Conservation (phyloP, 1,140 invertebrate species). For the Sarcophaga bullata region DNA sequence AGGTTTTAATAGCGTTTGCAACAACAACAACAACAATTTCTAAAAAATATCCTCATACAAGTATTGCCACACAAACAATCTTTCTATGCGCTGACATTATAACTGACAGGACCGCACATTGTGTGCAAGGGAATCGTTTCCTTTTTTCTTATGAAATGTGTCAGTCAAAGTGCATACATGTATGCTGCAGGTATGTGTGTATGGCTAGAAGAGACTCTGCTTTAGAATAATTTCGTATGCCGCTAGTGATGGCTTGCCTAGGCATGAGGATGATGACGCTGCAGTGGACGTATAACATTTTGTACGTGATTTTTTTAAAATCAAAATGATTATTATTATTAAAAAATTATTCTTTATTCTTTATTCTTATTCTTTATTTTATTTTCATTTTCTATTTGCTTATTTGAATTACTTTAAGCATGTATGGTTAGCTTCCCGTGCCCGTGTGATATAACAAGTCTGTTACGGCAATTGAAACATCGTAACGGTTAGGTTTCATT, state of each 20-base stretch:
- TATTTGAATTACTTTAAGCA: not conserved
- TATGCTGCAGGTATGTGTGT: not conserved
- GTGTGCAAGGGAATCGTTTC: not conserved
- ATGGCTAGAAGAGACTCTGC: not conserved
- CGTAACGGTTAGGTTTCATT: no score
- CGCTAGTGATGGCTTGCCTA: not conserved
- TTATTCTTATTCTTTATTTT: slow-evolving; percentile 24
- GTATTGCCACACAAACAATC: not conserved
- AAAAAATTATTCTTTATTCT: slow-evolving; percentile 14
- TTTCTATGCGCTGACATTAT: slow-evolving; percentile 9
- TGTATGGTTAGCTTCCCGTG: slow-evolving; percentile 5
- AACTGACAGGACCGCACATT: slow-evolving; percentile 30
- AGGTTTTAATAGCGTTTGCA: not conserved
- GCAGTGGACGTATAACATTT: slow-evolving; percentile 14
- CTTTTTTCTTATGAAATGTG: slow-evolving; percentile 5
- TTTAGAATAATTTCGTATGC: slow-evolving; percentile 33
- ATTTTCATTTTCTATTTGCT: not conserved
- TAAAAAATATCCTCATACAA: not conserved
- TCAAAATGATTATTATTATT: slow-evolving; percentile 30
- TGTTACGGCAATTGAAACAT: not conserved
- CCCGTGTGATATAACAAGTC: not conserved
- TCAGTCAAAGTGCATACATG: not conserved
- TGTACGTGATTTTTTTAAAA: slow-evolving; percentile 31
- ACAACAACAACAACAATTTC: not conserved
- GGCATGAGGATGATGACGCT: not conserved